Conservation (phyloP, 2,797 vertebrate genomes). For the Sternarchorhynchus goeldii region DNA sequence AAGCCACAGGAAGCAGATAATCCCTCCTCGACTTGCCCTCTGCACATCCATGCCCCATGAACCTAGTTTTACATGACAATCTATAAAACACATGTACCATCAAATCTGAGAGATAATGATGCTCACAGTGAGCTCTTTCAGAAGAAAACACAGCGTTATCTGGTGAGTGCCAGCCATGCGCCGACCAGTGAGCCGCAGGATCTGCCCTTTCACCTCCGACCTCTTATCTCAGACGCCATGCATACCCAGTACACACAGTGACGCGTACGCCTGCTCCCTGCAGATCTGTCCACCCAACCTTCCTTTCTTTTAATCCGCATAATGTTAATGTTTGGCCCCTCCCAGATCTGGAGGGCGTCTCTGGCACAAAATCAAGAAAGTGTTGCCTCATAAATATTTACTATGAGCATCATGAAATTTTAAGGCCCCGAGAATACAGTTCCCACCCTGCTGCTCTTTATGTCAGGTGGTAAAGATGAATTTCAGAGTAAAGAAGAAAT, state of each 20-base stretch:
- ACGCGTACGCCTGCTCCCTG: conserved; percentile 59
- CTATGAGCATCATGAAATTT: conserved; percentile 57
- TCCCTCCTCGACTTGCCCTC: conserved; percentile 8
- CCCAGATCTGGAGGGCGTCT: conserved; percentile 43
- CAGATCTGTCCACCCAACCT: conserved; percentile 45
- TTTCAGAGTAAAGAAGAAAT: neutral
- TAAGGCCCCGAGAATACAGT: conserved; percentile 53
- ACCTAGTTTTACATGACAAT: conserved; percentile 41
- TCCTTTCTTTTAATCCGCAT: conserved; percentile 45
- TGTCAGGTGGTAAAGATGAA: neutral
- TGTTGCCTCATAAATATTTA: conserved; percentile 75
- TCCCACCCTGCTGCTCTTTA: conserved; percentile 20
- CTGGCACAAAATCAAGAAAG: conserved; percentile 67
- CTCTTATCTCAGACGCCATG: conserved; percentile 50
- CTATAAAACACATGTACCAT: conserved; percentile 23
- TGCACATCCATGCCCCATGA: conserved; percentile 29
- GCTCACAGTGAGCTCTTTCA: neutral
- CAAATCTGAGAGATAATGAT: conserved; percentile 21
- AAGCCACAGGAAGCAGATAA: conserved; percentile 7
- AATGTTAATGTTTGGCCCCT: conserved; percentile 68
- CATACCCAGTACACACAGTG: conserved; percentile 52
- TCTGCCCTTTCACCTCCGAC: conserved; percentile 51
- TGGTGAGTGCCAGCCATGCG: conserved; percentile 7
- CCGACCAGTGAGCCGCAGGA: conserved; percentile 30
- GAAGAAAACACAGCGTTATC: conserved; percentile 31